A percentile compares a stretch with the other conserved stretches of the same genome.
Evolutionary conservation across 1,140 invertebrate species (phyloP).

Genomic region (Drosophila ambigua): DNA sequence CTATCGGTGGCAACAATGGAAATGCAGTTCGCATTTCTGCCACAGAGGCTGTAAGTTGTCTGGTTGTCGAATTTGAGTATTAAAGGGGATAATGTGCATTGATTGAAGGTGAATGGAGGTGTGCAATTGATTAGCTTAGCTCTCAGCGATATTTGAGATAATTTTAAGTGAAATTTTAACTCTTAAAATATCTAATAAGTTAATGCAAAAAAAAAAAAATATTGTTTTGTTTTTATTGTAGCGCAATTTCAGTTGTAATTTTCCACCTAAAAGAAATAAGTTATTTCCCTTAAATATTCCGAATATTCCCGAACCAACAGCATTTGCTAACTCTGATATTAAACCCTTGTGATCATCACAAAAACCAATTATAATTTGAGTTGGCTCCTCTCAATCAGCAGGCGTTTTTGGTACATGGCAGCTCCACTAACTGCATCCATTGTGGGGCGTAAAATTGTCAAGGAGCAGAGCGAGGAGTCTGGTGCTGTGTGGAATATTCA

Average conservation of each 20-base stretch:
- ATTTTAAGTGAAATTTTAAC: no score
- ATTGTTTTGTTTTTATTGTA: no score
- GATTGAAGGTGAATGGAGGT: constrained; percentile 14
- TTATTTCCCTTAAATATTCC: no score
- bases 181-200: no score
- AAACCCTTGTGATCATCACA: constrained; percentile 32
- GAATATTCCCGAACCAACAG: background rate
- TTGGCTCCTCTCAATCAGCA: constrained; percentile 22
- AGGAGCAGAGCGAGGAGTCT: background rate
- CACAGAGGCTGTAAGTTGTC: background rate
- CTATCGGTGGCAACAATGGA: constrained; percentile 2
- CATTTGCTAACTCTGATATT: constrained; percentile 5
- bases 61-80: background rate
- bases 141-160: no score
- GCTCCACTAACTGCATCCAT: constrained; percentile 42
- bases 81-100: no score
- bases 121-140: no score
- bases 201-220: no score
- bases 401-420: constrained; percentile 37
- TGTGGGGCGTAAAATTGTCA: constrained; percentile 61
- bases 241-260: no score
- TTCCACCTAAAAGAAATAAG: no score
- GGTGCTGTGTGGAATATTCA: constrained; percentile 57
- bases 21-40: constrained; percentile 4
- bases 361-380: constrained; percentile 35